Conservation (phyloP, 2,888 invertebrate genomes). For the Pelosia muscerda region DNA sequence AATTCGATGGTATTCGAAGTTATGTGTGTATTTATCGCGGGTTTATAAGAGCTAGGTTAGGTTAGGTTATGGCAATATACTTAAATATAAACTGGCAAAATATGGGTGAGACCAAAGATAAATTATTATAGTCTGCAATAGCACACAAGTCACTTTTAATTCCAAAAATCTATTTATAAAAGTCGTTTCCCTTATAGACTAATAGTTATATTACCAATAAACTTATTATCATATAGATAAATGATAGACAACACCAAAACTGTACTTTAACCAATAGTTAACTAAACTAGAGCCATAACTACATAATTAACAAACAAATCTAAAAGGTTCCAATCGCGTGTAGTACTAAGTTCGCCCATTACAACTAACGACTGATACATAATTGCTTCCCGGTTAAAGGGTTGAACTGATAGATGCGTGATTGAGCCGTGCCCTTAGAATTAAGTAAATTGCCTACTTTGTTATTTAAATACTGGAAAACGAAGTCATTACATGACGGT, state of each 20-base stretch:
- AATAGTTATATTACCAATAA: background rate
- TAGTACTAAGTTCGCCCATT: constrained; percentile 71
- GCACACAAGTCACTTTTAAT: no score
- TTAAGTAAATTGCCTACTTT: constrained; percentile 61
- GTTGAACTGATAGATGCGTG: constrained; percentile 71
- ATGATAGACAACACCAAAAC: background rate
- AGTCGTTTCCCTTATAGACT: no score
- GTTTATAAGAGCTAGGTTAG: no score
- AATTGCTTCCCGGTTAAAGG: constrained; percentile 80
- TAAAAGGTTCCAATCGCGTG: constrained; percentile 71
- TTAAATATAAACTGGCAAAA: no score
- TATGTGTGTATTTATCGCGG: no score
- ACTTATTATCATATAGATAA: background rate
- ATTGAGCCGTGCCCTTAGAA: constrained; percentile 65
- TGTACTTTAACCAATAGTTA: constrained; percentile 22
- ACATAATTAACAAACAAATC: constrained; percentile 43
- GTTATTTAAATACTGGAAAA: constrained; percentile 32
- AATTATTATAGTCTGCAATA: no score
- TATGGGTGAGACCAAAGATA: no score
- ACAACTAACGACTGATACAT: constrained; percentile 71
- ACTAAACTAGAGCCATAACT: constrained; percentile 31
- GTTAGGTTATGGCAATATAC: no score
- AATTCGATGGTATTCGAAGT: no score
- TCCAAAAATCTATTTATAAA: no score
- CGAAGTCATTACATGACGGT: constrained; percentile 7